Evolutionary conservation across 2,113 vertebrate genomes (phyloP), one percentile per base, ranked within the genome.

Genomic region (Mionectes macconnelli): DNA sequence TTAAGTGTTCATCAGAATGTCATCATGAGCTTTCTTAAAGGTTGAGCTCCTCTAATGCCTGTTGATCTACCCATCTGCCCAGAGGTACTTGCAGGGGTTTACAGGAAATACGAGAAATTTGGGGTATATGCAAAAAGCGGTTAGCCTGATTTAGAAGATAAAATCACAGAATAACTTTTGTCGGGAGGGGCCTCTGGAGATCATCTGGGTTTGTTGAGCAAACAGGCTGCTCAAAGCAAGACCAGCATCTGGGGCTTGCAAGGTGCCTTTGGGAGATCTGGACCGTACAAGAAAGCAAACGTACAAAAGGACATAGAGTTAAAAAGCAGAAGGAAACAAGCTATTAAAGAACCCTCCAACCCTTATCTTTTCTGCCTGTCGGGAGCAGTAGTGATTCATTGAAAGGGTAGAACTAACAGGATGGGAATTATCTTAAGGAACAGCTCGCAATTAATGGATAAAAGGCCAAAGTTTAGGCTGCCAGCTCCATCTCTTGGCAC

Each of bases 401-500:
- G 59, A 52, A 85, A 92, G 85, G 52, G 55, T 53, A 92, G 62
- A 67, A 85, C 70, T 93, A 82, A 63, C 12, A 52, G 79, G 70
- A 63, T 0, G 2, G 39, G 53, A 49, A 79, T 83, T 82, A 64
- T 85, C 75, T 56, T 93, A 59, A 84, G 91, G 75, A 79, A 27
- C 79, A 90, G 70, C 53, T 76, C 28, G 3, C 53, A 77, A 86
- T 69, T 86, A 94, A 69, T 80, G 45, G 55, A 64, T 60, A 20
- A 69, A 73, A 87, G 56, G 78, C 39, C 62, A 68, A 80, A 64
- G 63, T 86, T 84, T 83, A 83, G 67, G 67, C 67, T 94, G 68
- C n/a, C 83, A 89, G 31, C 80, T 67, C 84, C 76, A 64, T 80
- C 73, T 86, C 89, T 45, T 79, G 87, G 86, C 86, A 44, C 28